Conservation (phyloP, 1,140 invertebrate genomes). For the Trachymyrmex cornetzi region DNA sequence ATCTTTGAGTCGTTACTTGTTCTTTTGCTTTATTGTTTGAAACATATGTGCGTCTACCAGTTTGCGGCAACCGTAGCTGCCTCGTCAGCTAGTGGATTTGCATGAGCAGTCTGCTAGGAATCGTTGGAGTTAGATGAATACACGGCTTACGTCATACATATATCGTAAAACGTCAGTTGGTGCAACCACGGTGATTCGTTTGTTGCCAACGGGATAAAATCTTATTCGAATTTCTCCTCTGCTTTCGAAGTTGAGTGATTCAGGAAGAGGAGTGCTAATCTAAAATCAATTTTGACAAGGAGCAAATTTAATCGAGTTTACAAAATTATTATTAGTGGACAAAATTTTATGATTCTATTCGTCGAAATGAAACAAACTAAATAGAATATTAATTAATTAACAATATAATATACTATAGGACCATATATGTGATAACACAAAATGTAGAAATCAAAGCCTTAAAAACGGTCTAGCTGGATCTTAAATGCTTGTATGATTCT, state of each 20-base stretch:
- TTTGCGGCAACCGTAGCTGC: conserved; percentile 45
- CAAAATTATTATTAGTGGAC: neutral
- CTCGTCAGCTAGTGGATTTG: conserved; percentile 61
- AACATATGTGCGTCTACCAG: conserved; percentile 34
- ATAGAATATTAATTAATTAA: neutral
- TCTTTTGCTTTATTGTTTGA: conserved; percentile 52
- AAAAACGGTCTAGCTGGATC: too few species aligned
- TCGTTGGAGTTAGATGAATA: conserved; percentile 60
- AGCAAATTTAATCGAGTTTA: neutral
- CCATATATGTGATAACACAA: too few species aligned
- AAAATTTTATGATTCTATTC: conserved; percentile 13
- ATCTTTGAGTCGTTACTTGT: conserved; percentile 18
- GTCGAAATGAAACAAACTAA: neutral
- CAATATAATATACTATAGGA: too few species aligned
- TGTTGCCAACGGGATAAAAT: conserved; percentile 41
- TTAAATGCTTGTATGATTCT: too few species aligned
- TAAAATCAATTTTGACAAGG: neutral
- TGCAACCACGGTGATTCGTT: conserved; percentile 51
- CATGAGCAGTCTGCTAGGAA: conserved; percentile 62
- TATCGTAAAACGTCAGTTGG: conserved; percentile 59
- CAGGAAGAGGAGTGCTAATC: neutral
- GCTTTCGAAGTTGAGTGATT: neutral
- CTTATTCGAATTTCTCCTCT: conserved; percentile 6
- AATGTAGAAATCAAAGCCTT: too few species aligned
- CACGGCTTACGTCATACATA: conserved; percentile 50